phyloP scores from a whole-genome alignment of 2,888 invertebrate genomes.

The Carabus problematicus region DNA sequence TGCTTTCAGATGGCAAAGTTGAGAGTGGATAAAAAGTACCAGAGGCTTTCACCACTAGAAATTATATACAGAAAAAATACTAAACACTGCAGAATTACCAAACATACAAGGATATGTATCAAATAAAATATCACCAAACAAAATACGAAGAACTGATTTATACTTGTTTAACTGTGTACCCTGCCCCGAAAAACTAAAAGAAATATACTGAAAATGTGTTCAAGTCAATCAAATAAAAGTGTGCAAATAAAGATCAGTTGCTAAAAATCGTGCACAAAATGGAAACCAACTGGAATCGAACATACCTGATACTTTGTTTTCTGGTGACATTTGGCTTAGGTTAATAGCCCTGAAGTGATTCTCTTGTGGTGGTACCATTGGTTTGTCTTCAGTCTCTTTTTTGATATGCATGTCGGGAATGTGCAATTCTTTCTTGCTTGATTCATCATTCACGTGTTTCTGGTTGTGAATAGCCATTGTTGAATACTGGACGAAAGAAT shows the following conservation, averaged over 20 bases:
- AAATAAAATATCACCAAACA: neutral
- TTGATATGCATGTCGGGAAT: conserved; percentile 29
- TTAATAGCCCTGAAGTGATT: conserved; percentile 54
- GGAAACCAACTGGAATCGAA: neutral
- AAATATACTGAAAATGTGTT: too few species aligned
- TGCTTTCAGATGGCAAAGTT: conserved; percentile 65
- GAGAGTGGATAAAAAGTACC: conserved; percentile 90
- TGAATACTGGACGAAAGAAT: conserved; percentile 76
- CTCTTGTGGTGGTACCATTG: conserved; percentile 27
- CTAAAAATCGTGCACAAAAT: too few species aligned
- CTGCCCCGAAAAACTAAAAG: too few species aligned
- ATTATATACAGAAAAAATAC: conserved; percentile 46
- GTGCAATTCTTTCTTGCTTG: neutral
- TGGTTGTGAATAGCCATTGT: conserved; percentile 77
- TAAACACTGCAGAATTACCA: too few species aligned
- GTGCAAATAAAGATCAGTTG: too few species aligned
- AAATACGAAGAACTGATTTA: neutral
- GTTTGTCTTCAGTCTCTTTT: conserved; percentile 37
- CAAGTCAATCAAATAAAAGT: too few species aligned
- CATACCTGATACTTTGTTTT: conserved; percentile 53
- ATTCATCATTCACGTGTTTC: conserved; percentile 60
- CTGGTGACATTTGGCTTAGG: conserved; percentile 51
- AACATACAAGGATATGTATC: neutral
- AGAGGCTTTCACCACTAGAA: conserved; percentile 90
- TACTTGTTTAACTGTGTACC: neutral